Conservation (phyloP, 1,140 invertebrate species). For the Copidosoma floridanum region DNA sequence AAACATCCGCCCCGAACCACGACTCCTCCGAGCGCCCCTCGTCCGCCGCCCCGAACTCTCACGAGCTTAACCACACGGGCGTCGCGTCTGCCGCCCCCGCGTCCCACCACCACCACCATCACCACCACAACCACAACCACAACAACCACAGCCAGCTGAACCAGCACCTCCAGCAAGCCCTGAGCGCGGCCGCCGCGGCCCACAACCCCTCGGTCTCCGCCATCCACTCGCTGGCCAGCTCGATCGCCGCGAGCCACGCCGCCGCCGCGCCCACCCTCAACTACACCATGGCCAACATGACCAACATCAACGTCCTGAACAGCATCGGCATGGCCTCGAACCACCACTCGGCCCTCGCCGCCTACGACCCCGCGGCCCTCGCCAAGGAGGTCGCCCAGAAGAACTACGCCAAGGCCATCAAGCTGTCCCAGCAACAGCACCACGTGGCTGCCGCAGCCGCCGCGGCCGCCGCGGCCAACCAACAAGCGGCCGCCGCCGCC, state of each 20-base stretch:
- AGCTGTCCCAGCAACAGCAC: slow-evolving; percentile 55
- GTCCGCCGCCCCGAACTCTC: slow-evolving; percentile 48
- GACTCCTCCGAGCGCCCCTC: slow-evolving; percentile 37
- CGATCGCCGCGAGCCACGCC: slow-evolving; percentile 39
- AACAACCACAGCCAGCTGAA: slow-evolving; percentile 29
- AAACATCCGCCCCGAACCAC: slow-evolving; percentile 11
- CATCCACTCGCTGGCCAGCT: slow-evolving; percentile 28
- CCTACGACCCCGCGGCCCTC: slow-evolving; percentile 61
- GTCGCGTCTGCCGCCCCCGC: slow-evolving; percentile 5
- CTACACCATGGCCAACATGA: slow-evolving; percentile 46
- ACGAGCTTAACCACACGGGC: slow-evolving; percentile 54
- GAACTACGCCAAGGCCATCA: slow-evolving; percentile 70
- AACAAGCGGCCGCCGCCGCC: slow-evolving; percentile 38
- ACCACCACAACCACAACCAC: slow-evolving; percentile 36
- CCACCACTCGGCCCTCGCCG: slow-evolving; percentile 32
- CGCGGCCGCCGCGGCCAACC: not conserved
- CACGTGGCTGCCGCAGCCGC: slow-evolving; percentile 38
- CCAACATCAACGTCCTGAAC: slow-evolving; percentile 47
- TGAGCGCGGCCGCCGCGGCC: slow-evolving; percentile 30
- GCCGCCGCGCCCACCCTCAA: slow-evolving; percentile 38
- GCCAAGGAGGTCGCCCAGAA: slow-evolving; percentile 77
- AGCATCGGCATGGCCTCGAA: slow-evolving; percentile 44
- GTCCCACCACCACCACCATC: slow-evolving; percentile 27
- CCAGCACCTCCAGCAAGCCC: slow-evolving; percentile 36
- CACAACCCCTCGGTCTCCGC: slow-evolving; percentile 39